Evolutionary conservation across 2,113 vertebrate species (phyloP).

Genomic region (Heterochromis multidens): DNA sequence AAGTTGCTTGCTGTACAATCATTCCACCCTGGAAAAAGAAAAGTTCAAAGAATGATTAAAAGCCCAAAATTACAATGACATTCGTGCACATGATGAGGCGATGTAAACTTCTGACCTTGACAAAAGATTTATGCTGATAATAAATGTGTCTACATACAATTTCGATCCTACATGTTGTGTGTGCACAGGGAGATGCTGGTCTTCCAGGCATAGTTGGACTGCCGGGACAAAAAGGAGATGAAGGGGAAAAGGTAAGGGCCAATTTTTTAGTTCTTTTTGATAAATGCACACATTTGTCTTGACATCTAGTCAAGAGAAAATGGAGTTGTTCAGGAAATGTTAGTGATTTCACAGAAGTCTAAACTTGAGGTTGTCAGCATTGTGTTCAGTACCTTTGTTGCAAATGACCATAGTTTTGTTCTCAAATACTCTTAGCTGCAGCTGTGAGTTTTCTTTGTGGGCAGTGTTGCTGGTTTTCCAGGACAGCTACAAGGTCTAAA

Average conservation of each 20-base stretch:
- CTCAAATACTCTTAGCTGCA: neutral
- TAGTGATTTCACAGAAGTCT: neutral
- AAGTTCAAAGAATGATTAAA: neutral
- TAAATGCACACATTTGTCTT: neutral
- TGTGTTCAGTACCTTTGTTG: neutral
- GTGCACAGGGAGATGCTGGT: constrained; percentile 82
- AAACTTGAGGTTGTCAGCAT: neutral
- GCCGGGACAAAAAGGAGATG: constrained; percentile 80
- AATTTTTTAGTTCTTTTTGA: neutral
- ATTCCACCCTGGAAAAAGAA: neutral
- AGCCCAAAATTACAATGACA: neutral
- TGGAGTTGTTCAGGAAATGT: neutral
- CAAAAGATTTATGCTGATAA: neutral
- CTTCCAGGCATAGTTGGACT: constrained; percentile 76
- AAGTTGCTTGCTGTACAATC: neutral
- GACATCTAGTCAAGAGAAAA: neutral
- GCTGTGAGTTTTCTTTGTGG: neutral
- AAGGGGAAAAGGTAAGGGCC: constrained; percentile 78
- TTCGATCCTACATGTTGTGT: neutral
- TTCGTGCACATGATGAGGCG: neutral
- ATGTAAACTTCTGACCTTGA: neutral
- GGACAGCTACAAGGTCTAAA: constrained; percentile 15
- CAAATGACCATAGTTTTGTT: constrained; percentile 2
- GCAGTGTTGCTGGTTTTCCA: neutral
- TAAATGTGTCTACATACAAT: neutral